Percentiles rank a stretch among this genome's conserved stretches.
phyloP scores from a whole-genome alignment of 2,797 vertebrate genomes.

The Diceros bicornis region DNA sequence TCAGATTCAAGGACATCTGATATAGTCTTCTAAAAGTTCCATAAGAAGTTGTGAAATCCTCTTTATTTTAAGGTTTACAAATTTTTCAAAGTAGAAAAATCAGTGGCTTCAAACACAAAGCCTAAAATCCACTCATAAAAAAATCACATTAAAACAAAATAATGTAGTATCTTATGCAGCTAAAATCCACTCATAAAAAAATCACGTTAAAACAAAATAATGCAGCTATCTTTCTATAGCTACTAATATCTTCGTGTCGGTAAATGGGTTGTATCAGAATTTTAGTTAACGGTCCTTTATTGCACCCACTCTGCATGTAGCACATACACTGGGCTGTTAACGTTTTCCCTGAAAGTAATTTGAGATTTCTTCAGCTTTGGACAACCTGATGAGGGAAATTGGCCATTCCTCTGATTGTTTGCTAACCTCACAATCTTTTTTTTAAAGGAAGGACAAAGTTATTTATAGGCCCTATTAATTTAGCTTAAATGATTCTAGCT shows the following conservation, averaged over 20 bases:
- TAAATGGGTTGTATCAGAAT: background rate
- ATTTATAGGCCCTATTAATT: conserved; percentile 80
- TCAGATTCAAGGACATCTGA: background rate
- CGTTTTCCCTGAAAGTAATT: conserved; percentile 40
- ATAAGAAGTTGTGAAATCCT: conserved; percentile 53
- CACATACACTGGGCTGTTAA: background rate
- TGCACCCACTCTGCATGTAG: background rate
- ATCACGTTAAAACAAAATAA: background rate
- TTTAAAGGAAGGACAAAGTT: conserved; percentile 63
- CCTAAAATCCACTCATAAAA: background rate
- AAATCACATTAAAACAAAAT: background rate
- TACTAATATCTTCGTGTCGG: background rate
- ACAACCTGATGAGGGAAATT: conserved; percentile 44
- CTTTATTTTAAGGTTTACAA: conserved; percentile 56
- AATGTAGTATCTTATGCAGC: background rate
- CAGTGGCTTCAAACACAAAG: background rate
- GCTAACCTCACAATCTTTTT: background rate
- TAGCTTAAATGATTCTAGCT: conserved; percentile 81
- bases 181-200: background rate
- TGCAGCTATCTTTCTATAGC: background rate
- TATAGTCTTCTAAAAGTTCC: conserved; percentile 24
- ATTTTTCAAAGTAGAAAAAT: conserved; percentile 55
- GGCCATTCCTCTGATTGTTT: conserved; percentile 50
- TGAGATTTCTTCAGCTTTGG: conserved; percentile 50
- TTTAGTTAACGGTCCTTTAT: background rate